These are phyloP conservation scores for Otocyon megalotis DNA, from an alignment of 2,113 vertebrate species.

Conservation along the genomic window DNA sequence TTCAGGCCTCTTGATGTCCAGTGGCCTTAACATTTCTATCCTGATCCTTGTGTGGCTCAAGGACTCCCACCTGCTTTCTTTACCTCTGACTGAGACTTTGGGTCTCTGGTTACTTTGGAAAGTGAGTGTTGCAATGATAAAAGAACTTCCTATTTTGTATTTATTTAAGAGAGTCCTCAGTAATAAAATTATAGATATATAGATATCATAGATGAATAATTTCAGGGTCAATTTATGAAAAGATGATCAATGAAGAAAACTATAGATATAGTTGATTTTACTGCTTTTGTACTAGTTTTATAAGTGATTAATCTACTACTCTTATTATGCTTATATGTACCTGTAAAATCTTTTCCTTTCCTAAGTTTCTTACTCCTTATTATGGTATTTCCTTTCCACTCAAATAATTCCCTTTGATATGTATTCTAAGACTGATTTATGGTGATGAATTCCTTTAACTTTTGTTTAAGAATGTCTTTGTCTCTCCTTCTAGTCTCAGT, in stretches of 20 bases:
- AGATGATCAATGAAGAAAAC: conserved; percentile 1
- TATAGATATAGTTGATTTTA: not conserved
- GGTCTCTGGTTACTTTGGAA: not conserved
- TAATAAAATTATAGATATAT: conserved; percentile 60
- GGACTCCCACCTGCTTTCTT: not conserved
- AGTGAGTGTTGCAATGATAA: conserved; percentile 46
- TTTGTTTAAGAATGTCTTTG: not conserved
- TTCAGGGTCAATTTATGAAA: conserved; percentile 27
- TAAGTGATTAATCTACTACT: not conserved
- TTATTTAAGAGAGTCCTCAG: conserved; percentile 57
- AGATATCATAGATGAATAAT: conserved; percentile 58
- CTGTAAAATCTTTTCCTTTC: not conserved
- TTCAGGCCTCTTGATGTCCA: too few species aligned
- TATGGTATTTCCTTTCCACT: not conserved
- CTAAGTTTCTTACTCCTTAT: not conserved
- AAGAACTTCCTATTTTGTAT: not conserved
- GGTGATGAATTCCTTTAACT: not conserved
- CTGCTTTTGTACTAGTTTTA: not conserved
- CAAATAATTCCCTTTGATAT: not conserved
- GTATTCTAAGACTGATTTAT: not conserved
- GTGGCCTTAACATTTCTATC: not conserved
- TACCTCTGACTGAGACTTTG: not conserved
- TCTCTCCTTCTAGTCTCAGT: not conserved
- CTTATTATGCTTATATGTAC: not conserved
- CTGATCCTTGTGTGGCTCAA: not conserved